Evolutionary conservation across 2,888 invertebrate genomes (phyloP).

Genomic region (Actias luna): DNA sequence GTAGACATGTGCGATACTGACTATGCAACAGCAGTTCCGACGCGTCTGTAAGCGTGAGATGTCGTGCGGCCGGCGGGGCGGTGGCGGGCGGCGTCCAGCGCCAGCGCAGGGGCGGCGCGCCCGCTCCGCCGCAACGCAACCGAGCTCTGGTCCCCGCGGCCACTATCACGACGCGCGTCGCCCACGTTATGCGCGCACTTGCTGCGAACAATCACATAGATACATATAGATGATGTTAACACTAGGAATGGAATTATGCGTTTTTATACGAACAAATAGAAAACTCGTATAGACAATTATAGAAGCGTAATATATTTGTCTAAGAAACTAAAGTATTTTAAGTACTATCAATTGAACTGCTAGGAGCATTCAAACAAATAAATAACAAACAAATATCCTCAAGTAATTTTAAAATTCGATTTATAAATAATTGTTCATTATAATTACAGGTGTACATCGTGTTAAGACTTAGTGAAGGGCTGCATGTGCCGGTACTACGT

Average conservation of each 20-base stretch:
- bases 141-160: conserved; percentile 83
- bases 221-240: no score
- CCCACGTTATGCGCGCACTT: conserved; percentile 89
- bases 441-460: not conserved
- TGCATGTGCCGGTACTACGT: not conserved
- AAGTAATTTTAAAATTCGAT: no score
- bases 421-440: not conserved
- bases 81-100: conserved; percentile 78
- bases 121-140: conserved; percentile 85
- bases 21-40: conserved; percentile 86
- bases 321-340: no score
- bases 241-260: no score
- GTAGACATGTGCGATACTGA: conserved; percentile 44
- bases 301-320: no score
- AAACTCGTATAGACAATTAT: no score
- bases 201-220: conserved; percentile 63
- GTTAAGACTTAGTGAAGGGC: not conserved
- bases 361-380: no score
- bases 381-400: no score
- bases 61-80: conserved; percentile 47
- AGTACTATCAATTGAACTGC: no score
- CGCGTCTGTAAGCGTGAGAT: conserved; percentile 78
- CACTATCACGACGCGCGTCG: conserved; percentile 84
- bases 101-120: conserved; percentile 84
- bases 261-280: no score